Evolutionary conservation across 2,888 invertebrate genomes (phyloP), one percentile per base, ranked within the genome.

Genomic region (Nemoura dubitans): DNA sequence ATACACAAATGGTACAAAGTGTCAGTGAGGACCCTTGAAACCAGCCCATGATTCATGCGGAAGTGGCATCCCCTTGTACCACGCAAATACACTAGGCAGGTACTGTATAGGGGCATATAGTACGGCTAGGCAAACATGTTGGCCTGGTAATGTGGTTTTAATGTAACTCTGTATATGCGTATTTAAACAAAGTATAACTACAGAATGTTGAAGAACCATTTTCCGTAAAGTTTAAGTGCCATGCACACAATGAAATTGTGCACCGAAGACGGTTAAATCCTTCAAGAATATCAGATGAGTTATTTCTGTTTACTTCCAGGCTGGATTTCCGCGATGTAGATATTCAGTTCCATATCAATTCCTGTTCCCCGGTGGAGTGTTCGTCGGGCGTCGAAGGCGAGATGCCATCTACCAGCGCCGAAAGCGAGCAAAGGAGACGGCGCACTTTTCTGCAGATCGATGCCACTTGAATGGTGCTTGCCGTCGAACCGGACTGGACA

Each of bases 171-270:
- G 59, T 59, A 21, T 59, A 59, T 59, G 59, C 59, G 59, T 59
- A 59, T 59, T 59, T 59, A 59, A 59, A 59, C 59, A 59, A 59
- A 59, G 59, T 59, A 59, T 59, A 59, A 59, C 59, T 59, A 59
- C 59, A 59, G 14, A 36, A 36, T 21, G 59, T 59, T 59, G 16
- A 59, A 59, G 59, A 7, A 21, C 59, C 59, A 59, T 59, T 59
- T 59, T 21, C 10, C 14, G 59, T 59, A 59, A 1, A 59, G 21
- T 59, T 59, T 21, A 59, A 59, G 59, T 59, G 59, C 59, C 59
- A 10, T 21, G 59, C 59, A 59, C 21, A 59, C 59, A 59, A 59
- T 59, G 59, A 21, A 36, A 59, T 21, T 59, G 59, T 59, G 59
- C 59, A 21, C 59, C 59, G 2, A 59, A 59, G 2, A 3, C 59